Evolutionary conservation across 2,113 vertebrate genomes (phyloP).

Genomic region (Mustela lutreola): DNA sequence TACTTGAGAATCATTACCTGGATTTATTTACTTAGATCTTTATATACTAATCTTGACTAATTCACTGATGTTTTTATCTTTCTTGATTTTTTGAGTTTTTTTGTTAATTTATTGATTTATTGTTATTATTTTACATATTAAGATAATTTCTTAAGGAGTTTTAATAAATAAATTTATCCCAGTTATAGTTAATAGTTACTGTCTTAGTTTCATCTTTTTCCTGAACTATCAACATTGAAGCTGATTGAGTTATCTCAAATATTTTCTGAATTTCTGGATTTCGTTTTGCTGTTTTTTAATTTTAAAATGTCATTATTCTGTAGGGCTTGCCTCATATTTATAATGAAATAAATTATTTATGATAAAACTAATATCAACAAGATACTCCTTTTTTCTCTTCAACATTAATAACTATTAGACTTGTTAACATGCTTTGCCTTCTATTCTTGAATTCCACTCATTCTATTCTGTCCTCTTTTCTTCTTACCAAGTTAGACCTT

Average conservation of each 20-base stretch:
- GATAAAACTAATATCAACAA: not conserved
- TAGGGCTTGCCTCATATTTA: not conserved
- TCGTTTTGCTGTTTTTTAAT: not conserved
- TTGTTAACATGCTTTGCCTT: not conserved
- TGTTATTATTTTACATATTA: not conserved
- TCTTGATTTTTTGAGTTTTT: not conserved
- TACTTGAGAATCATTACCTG: not conserved
- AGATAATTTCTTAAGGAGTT: not conserved
- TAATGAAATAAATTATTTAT: constrained; percentile 19
- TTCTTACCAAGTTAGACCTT: not conserved
- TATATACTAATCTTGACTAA: not conserved
- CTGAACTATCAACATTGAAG: not conserved
- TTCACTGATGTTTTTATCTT: not conserved
- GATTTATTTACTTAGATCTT: not conserved
- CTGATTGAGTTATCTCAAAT: not conserved
- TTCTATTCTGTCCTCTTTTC: not conserved
- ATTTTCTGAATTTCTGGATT: not conserved
- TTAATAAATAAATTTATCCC: not conserved
- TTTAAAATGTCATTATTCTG: not conserved
- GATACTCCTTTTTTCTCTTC: not conserved
- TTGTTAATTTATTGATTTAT: not conserved
- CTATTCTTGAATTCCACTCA: not conserved
- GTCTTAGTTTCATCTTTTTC: not conserved
- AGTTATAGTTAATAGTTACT: not conserved
- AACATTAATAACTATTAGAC: not conserved